A percentile compares a stretch with the other conserved stretches of the same genome.
These are phyloP conservation scores for Pterocles burchelli DNA, from an alignment of 2,113 vertebrate species.

Conservation along the genomic window DNA sequence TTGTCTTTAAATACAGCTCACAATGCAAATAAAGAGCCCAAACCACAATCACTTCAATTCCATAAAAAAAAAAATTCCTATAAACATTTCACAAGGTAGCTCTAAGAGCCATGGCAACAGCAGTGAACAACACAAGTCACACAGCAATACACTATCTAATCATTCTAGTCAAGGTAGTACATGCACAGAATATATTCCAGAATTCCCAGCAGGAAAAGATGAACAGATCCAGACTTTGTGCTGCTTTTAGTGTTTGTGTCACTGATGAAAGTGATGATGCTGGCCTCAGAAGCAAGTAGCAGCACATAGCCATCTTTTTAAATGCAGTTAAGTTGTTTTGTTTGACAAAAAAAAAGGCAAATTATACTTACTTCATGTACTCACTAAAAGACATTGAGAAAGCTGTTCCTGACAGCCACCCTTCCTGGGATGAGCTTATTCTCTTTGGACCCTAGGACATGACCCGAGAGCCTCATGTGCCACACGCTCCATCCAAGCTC, in stretches of 20 bases:
- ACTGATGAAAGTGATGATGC: background rate
- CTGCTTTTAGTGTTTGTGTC: background rate
- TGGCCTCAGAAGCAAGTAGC: background rate
- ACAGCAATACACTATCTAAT: background rate
- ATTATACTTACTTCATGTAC: background rate
- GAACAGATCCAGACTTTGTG: background rate
- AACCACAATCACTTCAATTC: background rate
- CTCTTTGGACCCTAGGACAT: background rate
- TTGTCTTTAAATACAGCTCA: background rate
- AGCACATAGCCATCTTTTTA: rapidly evolving
- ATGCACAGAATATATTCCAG: background rate
- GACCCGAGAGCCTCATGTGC: background rate
- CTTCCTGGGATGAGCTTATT: background rate
- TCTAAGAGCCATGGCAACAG: slow-evolving; percentile 13
- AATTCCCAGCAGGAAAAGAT: background rate
- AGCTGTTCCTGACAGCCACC: background rate
- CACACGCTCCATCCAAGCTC: background rate
- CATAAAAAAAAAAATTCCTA: background rate
- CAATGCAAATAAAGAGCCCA: background rate
- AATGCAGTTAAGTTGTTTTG: background rate
- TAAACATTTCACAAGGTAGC: background rate
- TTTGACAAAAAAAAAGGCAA: background rate
- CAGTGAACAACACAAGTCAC: background rate
- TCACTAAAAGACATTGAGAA: background rate
- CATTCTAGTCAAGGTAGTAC: background rate